These are phyloP conservation scores for Tyria jacobaeae DNA, from an alignment of 2,888 invertebrate species.

Conservation along the genomic window DNA sequence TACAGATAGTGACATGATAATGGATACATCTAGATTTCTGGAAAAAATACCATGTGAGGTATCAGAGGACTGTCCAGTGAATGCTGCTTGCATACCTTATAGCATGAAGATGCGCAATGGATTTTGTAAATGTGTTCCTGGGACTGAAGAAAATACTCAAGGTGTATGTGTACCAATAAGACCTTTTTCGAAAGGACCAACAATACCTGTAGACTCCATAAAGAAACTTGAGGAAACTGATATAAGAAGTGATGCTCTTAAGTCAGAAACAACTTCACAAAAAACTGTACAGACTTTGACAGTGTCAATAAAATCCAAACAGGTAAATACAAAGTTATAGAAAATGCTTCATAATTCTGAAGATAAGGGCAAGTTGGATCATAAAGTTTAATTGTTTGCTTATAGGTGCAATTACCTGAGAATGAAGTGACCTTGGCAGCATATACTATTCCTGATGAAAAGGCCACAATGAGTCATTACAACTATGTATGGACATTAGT, in stretches of 20 bases:
- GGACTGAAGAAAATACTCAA: conserved; percentile 82
- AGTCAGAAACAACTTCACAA: conserved; percentile 73
- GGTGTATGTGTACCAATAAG: conserved; percentile 71
- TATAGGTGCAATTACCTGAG: conserved; percentile 89
- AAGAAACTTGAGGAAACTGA: conserved; percentile 70
- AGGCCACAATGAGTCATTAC: conserved; percentile 90
- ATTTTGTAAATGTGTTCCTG: conserved; percentile 90
- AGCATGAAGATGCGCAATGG: conserved; percentile 88
- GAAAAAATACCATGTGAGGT: conserved; percentile 87
- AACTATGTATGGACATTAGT: conserved; percentile 96
- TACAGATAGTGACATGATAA: conserved; percentile 77
- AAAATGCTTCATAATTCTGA: neutral
- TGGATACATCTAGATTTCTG: conserved; percentile 82
- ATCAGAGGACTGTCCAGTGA: conserved; percentile 87
- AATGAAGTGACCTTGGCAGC: conserved; percentile 94
- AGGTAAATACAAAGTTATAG: conserved; percentile 77
- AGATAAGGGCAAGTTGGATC: no score
- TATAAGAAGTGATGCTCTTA: conserved; percentile 59
- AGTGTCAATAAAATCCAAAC: conserved; percentile 92
- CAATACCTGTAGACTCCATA: conserved; percentile 65
- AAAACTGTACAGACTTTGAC: conserved; percentile 89
- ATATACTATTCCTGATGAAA: conserved; percentile 92
- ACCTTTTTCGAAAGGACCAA: conserved; percentile 78
- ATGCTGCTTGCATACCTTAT: conserved; percentile 89
- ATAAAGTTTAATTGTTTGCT: conserved; percentile 1